A percentile compares a stretch with the other conserved stretches of the same genome.
Evolutionary conservation across 2,797 vertebrate species (phyloP).

Genomic region (Ptychobarbus kaznakovi): DNA sequence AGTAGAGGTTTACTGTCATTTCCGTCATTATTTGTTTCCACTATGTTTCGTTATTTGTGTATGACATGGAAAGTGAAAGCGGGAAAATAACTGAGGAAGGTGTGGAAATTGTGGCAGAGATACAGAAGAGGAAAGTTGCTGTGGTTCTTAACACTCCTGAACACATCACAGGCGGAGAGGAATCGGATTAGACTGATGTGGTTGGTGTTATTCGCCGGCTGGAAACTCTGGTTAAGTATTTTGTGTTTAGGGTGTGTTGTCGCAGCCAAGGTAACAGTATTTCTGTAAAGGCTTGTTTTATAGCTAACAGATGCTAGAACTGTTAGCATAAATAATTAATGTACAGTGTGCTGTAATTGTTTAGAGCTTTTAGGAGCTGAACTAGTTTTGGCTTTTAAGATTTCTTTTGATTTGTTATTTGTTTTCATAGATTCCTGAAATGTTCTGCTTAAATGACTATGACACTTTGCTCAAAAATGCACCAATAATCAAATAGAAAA

Average conservation of each 20-base stretch:
- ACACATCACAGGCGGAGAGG: slow-evolving; percentile 7
- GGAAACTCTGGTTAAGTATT: slow-evolving; percentile 35
- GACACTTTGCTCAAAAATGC: background rate
- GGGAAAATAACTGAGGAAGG: background rate
- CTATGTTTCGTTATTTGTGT: background rate
- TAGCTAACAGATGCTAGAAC: slow-evolving; percentile 43
- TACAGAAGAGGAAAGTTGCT: slow-evolving; percentile 13
- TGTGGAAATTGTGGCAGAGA: slow-evolving; percentile 13
- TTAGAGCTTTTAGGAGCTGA: background rate
- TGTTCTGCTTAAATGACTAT: background rate
- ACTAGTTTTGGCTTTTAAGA: background rate
- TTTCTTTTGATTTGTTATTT: background rate
- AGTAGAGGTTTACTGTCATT: slow-evolving; percentile 13
- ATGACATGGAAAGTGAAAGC: slow-evolving; percentile 28
- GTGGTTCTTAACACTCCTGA: slow-evolving; percentile 12
- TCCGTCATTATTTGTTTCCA: slow-evolving; percentile 3
- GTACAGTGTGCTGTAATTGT: slow-evolving; percentile 17
- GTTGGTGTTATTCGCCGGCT: slow-evolving; percentile 4
- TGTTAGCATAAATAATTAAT: slow-evolving; percentile 34
- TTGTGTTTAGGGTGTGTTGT: slow-evolving; percentile 18
- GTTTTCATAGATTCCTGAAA: slow-evolving; percentile 3
- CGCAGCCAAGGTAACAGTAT: slow-evolving; percentile 28
- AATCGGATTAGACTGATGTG: slow-evolving; percentile 41
- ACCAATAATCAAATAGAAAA: background rate
- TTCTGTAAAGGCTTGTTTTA: slow-evolving; percentile 40